Evolutionary conservation across 2,888 invertebrate species (phyloP).

Genomic region (Hartigia nigra): DNA sequence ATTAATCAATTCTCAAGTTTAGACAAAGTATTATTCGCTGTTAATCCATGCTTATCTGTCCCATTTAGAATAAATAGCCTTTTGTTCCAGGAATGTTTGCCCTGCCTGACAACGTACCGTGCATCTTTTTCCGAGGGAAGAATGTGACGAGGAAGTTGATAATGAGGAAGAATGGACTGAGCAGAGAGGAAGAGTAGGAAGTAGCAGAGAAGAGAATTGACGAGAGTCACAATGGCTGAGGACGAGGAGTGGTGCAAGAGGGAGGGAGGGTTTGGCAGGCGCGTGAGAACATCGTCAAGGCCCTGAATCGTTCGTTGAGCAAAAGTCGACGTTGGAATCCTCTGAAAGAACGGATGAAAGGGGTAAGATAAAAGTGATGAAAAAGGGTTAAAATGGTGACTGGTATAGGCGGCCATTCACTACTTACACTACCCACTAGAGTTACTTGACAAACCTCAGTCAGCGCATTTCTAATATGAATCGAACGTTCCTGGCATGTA

Average conservation of each 20-base stretch:
- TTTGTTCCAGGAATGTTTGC: background rate
- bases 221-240: background rate
- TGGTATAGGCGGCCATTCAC: slow-evolving; percentile 7
- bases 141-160: background rate
- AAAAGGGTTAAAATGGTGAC: too few species aligned
- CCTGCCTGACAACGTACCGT: background rate
- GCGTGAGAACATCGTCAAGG: background rate
- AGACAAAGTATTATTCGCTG: background rate
- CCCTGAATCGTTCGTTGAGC: background rate
- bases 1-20: background rate
- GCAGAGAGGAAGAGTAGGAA: background rate
- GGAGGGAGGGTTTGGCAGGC: too few species aligned
- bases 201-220: background rate
- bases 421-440: slow-evolving; percentile 36
- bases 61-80: background rate
- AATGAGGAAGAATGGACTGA: background rate
- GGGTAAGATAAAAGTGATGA: background rate
- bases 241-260: background rate
- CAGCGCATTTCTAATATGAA: slow-evolving; percentile 58
- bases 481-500: slow-evolving; percentile 50
- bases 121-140: background rate
- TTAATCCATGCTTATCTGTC: background rate
- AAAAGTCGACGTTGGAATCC: background rate
- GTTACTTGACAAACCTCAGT: slow-evolving; percentile 52
- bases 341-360: background rate